Percentiles rank a stretch among this genome's conserved stretches.
These are phyloP conservation scores for Trichogramma dendrolimi DNA, from an alignment of 2,888 invertebrate genomes.

Conservation along the genomic window DNA sequence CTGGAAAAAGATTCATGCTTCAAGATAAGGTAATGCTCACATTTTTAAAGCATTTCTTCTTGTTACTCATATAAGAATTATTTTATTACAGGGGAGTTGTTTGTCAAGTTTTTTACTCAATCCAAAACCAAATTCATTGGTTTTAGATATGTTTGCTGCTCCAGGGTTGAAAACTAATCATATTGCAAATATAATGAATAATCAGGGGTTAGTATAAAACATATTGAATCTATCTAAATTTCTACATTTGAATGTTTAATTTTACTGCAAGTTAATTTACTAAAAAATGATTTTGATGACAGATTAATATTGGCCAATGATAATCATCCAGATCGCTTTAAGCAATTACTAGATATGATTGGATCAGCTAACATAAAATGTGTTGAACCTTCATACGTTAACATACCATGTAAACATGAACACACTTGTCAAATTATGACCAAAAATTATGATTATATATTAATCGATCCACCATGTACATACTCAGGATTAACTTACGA, in stretches of 20 bases:
- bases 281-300: neutral
- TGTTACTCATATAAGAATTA: neutral
- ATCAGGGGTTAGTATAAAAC: constrained; percentile 59
- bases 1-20: constrained; percentile 70
- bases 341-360: constrained; percentile 63
- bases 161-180: constrained; percentile 96
- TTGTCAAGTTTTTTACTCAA: constrained; percentile 76
- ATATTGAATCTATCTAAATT: neutral
- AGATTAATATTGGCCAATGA: constrained; percentile 83
- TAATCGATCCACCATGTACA: constrained; percentile 94
- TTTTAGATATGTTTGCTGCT: constrained; percentile 94
- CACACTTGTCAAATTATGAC: constrained; percentile 56
- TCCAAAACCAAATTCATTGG: constrained; percentile 67
- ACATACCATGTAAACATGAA: constrained; percentile 44
- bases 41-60: neutral
- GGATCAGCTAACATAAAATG: constrained; percentile 63
- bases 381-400: constrained; percentile 64
- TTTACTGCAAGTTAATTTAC: no score
- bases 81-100: constrained; percentile 75
- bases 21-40: constrained; percentile 82
- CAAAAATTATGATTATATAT: constrained; percentile 77
- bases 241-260: neutral
- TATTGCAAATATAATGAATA: constrained; percentile 75
- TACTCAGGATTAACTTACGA: constrained; percentile 60
- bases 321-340: constrained; percentile 63